phyloP scores from a whole-genome alignment of 2,888 invertebrate species.

The Oscheius sp. region DNA sequence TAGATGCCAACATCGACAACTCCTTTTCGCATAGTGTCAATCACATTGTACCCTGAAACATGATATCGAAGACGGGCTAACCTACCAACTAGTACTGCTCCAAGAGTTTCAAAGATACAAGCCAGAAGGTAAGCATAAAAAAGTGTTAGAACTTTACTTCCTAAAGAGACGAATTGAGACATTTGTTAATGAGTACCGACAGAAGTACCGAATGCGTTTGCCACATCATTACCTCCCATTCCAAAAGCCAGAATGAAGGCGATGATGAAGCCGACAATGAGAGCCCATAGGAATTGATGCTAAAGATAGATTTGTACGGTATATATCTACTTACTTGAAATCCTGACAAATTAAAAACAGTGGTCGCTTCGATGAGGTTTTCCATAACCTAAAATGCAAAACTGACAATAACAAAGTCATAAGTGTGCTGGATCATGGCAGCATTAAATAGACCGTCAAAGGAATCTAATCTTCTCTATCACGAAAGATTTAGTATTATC shows the following conservation, averaged over 20 bases:
- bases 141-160: constrained; percentile 45
- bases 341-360: neutral
- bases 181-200: constrained; percentile 31
- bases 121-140: constrained; percentile 91
- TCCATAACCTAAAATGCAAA: too few relatives aligned
- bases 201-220: constrained; percentile 89
- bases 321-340: constrained; percentile 16
- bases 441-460: too few relatives aligned
- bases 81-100: constrained; percentile 90
- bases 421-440: too few relatives aligned
- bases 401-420: too few relatives aligned
- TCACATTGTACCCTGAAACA: constrained; percentile 82
- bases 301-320: constrained; percentile 32
- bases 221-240: constrained; percentile 97
- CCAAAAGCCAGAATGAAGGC: constrained; percentile 96
- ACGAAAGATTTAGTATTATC: too few relatives aligned
- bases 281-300: constrained; percentile 79
- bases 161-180: neutral
- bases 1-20: constrained; percentile 89
- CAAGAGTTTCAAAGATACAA: constrained; percentile 93
- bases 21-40: constrained; percentile 96
- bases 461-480: too few relatives aligned
- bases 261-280: constrained; percentile 88
- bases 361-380: constrained; percentile 10
- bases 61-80: constrained; percentile 1